A percentile compares a stretch with the other conserved stretches of the same genome.
Conservation (phyloP, 2,888 invertebrate genomes). For the Drosophila anceps region DNA sequence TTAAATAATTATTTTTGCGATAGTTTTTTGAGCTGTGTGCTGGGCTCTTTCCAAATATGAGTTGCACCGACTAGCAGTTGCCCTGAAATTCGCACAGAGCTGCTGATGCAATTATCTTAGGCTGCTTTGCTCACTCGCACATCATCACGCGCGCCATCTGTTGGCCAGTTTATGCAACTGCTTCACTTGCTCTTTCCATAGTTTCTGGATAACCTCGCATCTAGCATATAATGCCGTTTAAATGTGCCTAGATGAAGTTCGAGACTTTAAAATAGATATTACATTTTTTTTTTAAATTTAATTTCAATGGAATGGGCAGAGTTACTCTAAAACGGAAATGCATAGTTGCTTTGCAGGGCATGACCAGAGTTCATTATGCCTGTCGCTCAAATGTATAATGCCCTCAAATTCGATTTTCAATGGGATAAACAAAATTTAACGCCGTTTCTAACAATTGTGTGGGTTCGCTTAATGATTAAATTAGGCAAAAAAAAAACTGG, state of each 20-base stretch:
- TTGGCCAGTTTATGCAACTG: background rate
- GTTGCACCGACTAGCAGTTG: background rate
- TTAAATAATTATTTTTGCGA: background rate
- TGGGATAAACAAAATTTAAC: background rate
- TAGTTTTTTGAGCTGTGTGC: background rate
- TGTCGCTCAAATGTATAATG: no score
- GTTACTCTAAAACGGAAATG: no score
- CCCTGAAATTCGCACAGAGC: background rate
- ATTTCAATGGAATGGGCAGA: no score
- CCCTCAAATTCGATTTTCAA: background rate
- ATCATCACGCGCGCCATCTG: background rate
- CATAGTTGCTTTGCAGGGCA: no score
- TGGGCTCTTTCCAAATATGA: background rate
- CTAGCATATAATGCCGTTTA: no score
- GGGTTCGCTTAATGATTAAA: conserved; percentile 23
- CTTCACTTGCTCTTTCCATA: background rate
- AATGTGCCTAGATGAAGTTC: no score
- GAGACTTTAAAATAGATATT: no score
- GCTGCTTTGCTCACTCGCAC: background rate
- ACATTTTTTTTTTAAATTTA: no score
- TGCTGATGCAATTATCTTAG: no score
- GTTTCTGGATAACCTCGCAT: no score
- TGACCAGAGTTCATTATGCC: no score
- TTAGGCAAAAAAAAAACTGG: conserved; percentile 25
- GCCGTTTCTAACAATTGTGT: conserved; percentile 18